Base-by-base conservation (phyloP, 2,113 vertebrate species). In the Emydocephalus ijimae region DNA sequence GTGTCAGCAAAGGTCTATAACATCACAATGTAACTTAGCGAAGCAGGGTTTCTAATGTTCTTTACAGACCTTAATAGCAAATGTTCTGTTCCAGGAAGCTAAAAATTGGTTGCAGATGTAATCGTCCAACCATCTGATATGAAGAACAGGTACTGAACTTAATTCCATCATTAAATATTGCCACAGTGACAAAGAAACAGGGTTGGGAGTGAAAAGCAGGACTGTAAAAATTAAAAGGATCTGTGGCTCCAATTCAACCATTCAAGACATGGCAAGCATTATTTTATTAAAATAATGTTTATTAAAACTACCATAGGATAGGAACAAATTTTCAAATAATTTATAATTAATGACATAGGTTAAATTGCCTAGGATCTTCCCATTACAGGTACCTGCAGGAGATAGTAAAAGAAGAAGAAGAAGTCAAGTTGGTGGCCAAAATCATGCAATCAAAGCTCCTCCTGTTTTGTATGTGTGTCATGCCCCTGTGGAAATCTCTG, bases 81-180 rank as follows among this genome's bases (percentile, higher is more conserved):
- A 12, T 0, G 50, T 87, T 94, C 94, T 94, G 94, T 95, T 94
- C 94, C 39, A 91, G 34, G 1, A 50, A 69, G 94, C 91, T 88
- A 90, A 87, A 93, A 89, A 93, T 61, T 88, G 92, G 93, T 94
- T 87, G 88, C 52, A 14, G 94, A 92, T 94, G 92, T 85, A 93
- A 69, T 74, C 50, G 89, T 14, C 64, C 43, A 59, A 61, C 29
- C 59, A 5, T 24, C 14, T 50, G 50, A 91, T 81, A 89, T 59
- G 90, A 88, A 92, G 93, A 85, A 89, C 1, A 94, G 92, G 21
- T 55, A 81, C 34, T 81, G 5, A 20, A 81, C 90, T 87, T 23
- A 29, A 89, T 57, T 34, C 88, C 12, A 64, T 69, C 93, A 1
- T 91, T 43, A 92, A 90, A 52, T 85, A 8, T 39, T 54, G 91